A percentile compares a stretch with the other conserved stretches of the same genome.
phyloP scores from a whole-genome alignment of 2,113 vertebrate species.

The Jaculus jaculus region DNA sequence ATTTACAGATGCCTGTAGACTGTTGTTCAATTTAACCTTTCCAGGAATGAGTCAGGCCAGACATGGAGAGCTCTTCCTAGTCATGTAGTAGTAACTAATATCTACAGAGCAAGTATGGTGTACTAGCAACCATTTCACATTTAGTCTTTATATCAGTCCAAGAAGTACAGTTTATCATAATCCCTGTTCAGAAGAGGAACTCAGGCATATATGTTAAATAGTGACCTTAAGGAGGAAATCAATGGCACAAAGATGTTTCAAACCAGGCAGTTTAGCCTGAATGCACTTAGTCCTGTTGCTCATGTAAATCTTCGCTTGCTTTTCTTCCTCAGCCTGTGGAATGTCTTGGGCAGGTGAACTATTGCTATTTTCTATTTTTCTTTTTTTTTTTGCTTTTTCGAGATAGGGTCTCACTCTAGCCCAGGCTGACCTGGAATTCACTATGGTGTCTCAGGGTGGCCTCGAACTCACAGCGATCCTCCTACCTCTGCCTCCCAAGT shows the following conservation, averaged over 20 bases:
- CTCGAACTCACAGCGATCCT: no score
- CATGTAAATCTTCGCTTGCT: background rate
- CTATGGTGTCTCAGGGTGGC: no score
- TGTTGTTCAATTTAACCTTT: background rate
- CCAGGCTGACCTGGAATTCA: no score
- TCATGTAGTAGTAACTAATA: background rate
- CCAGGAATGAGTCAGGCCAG: background rate
- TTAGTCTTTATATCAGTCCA: background rate
- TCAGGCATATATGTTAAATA: background rate
- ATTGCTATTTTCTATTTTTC: background rate
- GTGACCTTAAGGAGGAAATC: background rate
- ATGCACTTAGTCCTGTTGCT: background rate
- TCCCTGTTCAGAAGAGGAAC: background rate
- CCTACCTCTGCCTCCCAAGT: no score
- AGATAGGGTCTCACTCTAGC: no score
- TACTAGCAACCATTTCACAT: background rate
- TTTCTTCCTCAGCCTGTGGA: background rate
- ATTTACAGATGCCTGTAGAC: background rate
- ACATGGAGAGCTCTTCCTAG: background rate
- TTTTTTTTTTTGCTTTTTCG: no score
- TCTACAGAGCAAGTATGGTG: rapidly evolving
- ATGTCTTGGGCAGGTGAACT: background rate
- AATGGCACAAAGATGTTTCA: background rate
- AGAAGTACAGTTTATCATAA: background rate
- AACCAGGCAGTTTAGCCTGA: background rate